Conservation (phyloP, 1,140 invertebrate genomes). For the Venturia canescens region DNA sequence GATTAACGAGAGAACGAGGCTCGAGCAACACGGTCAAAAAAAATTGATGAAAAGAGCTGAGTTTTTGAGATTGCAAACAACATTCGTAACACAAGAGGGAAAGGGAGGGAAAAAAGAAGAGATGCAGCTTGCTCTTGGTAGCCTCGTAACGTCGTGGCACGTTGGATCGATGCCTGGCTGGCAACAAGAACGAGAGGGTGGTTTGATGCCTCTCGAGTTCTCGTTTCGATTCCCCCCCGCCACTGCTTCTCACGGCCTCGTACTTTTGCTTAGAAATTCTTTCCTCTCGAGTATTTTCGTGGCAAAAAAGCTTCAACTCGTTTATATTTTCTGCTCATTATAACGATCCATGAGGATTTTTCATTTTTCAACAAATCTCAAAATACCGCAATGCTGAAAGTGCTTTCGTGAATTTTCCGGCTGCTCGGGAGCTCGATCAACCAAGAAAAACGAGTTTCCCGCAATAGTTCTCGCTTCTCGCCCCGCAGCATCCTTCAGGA, state of each 20-base stretch:
- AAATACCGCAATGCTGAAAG: too few relatives aligned
- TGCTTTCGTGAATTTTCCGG: too few relatives aligned
- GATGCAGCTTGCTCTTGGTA: constrained; percentile 26
- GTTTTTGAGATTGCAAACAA: not conserved
- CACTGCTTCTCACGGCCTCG: not conserved
- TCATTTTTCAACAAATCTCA: too few relatives aligned
- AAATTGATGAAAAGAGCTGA: not conserved
- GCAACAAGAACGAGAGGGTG: constrained; percentile 66
- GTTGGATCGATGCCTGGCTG: constrained; percentile 69
- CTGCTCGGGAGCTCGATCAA: too few relatives aligned
- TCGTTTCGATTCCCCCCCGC: not conserved
- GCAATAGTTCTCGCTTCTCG: too few relatives aligned
- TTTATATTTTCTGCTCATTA: too few relatives aligned
- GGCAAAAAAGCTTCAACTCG: too few relatives aligned
- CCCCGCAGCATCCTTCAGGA: too few relatives aligned
- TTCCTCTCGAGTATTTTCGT: too few relatives aligned
- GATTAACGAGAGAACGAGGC: too few relatives aligned
- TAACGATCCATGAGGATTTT: too few relatives aligned
- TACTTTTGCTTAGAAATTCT: constrained; percentile 5
- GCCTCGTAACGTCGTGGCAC: constrained; percentile 55
- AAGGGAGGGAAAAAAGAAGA: not conserved
- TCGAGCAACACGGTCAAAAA: not conserved
- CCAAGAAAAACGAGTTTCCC: too few relatives aligned
- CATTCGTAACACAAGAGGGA: not conserved
- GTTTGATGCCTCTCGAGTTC: constrained; percentile 42